phyloP scores from a whole-genome alignment of 2,113 vertebrate genomes.

The Martes martes region DNA sequence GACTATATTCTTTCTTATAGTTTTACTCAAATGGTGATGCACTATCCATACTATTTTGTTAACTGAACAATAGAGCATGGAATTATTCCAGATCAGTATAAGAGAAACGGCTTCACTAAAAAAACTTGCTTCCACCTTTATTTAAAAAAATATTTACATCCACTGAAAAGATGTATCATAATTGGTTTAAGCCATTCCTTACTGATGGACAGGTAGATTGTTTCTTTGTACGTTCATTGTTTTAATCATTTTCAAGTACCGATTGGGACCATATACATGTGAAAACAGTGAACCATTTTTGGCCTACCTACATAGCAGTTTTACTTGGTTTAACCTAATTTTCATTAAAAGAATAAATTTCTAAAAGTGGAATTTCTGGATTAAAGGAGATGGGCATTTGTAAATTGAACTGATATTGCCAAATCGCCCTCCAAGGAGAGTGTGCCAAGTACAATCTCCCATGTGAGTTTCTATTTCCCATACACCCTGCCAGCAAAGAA shows the following conservation, averaged over 20 bases:
- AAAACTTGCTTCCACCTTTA: not conserved
- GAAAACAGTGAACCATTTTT: not conserved
- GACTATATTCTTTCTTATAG: not conserved
- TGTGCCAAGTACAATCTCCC: fast-evolving
- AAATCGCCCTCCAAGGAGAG: not conserved
- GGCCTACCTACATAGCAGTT: not conserved
- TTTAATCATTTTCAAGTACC: constrained; percentile 10
- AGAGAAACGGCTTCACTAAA: not conserved
- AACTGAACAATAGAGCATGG: not conserved
- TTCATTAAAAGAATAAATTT: not conserved
- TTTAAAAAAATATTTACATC: not conserved
- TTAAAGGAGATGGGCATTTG: not conserved
- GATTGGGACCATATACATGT: not conserved
- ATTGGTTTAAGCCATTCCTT: not conserved
- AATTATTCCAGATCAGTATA: not conserved
- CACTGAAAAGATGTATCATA: not conserved
- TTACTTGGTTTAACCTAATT: not conserved
- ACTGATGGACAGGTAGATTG: not conserved
- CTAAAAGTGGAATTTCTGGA: not conserved
- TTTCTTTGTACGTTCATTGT: not conserved
- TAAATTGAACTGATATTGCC: not conserved
- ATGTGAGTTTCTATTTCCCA: not conserved
- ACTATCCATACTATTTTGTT: not conserved
- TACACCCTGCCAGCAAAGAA: not conserved
- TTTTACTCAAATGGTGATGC: not conserved